Percentiles rank a stretch among this genome's conserved stretches.
These are phyloP conservation scores for Leptopilina clavipes DNA, from an alignment of 1,140 invertebrate genomes.

Conservation along the genomic window DNA sequence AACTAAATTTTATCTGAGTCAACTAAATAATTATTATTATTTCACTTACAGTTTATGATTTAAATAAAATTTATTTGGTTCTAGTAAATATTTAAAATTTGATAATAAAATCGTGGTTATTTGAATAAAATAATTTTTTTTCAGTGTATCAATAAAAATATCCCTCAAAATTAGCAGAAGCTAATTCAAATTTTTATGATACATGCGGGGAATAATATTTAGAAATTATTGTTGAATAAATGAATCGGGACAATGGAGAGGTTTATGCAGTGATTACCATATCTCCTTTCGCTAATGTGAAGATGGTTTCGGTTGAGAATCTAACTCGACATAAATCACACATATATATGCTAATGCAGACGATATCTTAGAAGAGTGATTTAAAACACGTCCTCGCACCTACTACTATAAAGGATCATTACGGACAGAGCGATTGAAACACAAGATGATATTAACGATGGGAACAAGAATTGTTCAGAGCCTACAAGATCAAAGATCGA, in stretches of 20 bases:
- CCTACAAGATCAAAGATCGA: constrained; percentile 5
- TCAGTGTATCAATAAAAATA: too few species aligned
- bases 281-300: constrained; percentile 39
- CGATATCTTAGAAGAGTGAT: constrained; percentile 55
- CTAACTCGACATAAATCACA: constrained; percentile 56
- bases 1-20: too few species aligned
- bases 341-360: constrained; percentile 64
- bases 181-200: too few species aligned
- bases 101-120: too few species aligned
- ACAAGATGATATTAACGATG: constrained; percentile 24
- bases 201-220: too few species aligned
- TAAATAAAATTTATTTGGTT: too few species aligned
- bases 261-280: constrained; percentile 54
- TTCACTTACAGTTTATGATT: too few species aligned
- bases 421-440: not conserved
- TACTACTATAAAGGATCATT: not conserved
- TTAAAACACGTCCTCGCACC: constrained; percentile 50
- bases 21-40: too few species aligned
- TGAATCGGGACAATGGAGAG: constrained; percentile 60
- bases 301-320: constrained; percentile 42
- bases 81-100: too few species aligned
- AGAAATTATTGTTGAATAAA: constrained; percentile 45
- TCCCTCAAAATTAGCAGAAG: too few species aligned
- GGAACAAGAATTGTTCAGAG: constrained; percentile 19
- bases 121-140: too few species aligned